phyloP scores from a whole-genome alignment of 2,888 invertebrate species.

The Pollenia griseotomentosa region DNA sequence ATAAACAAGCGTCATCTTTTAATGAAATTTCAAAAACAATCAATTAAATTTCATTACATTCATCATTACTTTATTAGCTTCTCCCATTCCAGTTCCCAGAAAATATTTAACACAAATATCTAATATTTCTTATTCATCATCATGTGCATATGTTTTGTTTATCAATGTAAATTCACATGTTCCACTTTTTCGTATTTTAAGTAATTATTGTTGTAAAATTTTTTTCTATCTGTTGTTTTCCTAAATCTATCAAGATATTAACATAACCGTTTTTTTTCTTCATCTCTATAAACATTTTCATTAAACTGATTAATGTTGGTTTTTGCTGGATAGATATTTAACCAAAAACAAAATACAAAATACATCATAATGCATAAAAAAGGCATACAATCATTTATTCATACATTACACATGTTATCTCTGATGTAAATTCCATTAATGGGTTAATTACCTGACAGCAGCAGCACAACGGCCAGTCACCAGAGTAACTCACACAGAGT shows the following conservation, averaged over 20 bases:
- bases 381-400: conserved; percentile 16
- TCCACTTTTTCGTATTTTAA: conserved; percentile 56
- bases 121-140: neutral
- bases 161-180: conserved; percentile 67
- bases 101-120: conserved; percentile 1
- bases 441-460: conserved; percentile 71
- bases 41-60: conserved; percentile 14
- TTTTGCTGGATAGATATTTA: conserved; percentile 14
- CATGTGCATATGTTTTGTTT: conserved; percentile 20
- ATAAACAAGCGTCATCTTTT: neutral
- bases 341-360: neutral
- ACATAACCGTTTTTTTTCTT: conserved; percentile 63
- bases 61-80: neutral
- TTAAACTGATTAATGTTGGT: conserved; percentile 76
- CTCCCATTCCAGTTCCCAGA: conserved; percentile 11
- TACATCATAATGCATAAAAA: neutral
- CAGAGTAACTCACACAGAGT: conserved; percentile 5
- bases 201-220: conserved; percentile 25
- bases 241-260: conserved; percentile 71
- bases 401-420: conserved; percentile 54
- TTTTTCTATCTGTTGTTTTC: conserved; percentile 34
- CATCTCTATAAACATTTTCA: conserved; percentile 75
- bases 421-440: conserved; percentile 68
- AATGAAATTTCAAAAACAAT: neutral
- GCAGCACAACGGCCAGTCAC: conserved; percentile 32